Base-by-base conservation (phyloP, 2,888 invertebrate species). In the Isoperla grammatica region DNA sequence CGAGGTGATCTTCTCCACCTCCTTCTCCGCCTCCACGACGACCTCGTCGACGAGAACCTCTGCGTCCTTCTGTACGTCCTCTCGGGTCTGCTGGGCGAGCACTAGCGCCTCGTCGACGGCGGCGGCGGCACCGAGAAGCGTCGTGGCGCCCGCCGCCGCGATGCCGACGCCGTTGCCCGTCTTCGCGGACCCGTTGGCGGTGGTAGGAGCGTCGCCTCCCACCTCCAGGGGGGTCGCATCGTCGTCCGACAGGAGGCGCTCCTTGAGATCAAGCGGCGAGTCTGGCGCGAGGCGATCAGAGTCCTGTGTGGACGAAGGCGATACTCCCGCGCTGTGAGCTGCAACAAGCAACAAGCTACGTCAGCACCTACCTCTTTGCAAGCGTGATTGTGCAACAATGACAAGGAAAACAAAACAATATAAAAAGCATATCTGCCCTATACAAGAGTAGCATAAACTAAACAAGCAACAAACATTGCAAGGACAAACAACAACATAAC, bases 271-370 rank as follows among this genome's bases (percentile, higher is more conserved):
- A 2, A 42, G 37, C 6, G 57, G 46, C 13, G 20, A 23, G 23
- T 59, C 60, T 6, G 35, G 39, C 9, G 37, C 54, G 6, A 60
- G 49, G 20, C 57, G 43, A 20, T 64, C 64, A 12, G 64, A 64
- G 15, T 55, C 60, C 22, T 62, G 64, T 4, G 64, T 64, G 19
- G 64, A 64, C 19, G 64, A 64, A 6, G 64, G 64, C 1, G 64
- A 64, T 42, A 64, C 19, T 0, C 64, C 61, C 15, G 64, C 64
- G 37, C 45, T 62, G 57, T 64, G 64, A 20, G 64, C 64, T 64
- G 64, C 17, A 48, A 61, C 45, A 60, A 40, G 6, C 15, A 13
- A 46, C 11, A 56, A 11, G 13, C 19, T 12, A 17, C 9, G 8
- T 9, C n/a, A 49, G n/a, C n/a, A n/a, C n/a, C n/a, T n/a, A 20